phyloP scores from a whole-genome alignment of 1,140 invertebrate genomes.

The Stratiolaelaps scimitus region DNA sequence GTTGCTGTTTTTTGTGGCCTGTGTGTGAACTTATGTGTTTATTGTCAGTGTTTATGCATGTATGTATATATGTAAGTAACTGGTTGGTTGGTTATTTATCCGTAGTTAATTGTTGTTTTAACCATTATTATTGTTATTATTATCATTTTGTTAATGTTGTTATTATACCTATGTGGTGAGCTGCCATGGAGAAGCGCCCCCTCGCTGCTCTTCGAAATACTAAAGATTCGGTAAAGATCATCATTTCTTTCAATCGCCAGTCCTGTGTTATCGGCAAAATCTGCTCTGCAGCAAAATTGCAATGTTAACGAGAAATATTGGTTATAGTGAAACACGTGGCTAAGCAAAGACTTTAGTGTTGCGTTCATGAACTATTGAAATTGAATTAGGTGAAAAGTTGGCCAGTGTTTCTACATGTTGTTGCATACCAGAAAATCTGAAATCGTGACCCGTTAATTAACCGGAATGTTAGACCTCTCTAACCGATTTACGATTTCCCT shows the following conservation, averaged over 20 bases:
- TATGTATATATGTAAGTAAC: background rate
- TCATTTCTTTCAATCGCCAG: background rate
- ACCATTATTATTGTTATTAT: background rate
- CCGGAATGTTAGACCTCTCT: too few relatives aligned
- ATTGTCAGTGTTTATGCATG: background rate
- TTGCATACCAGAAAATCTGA: too few relatives aligned
- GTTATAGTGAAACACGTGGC: background rate
- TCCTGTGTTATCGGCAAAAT: background rate
- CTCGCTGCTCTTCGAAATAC: background rate
- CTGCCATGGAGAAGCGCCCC: conserved; percentile 27
- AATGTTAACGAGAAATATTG: background rate
- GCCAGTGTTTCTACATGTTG: too few relatives aligned
- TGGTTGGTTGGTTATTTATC: background rate
- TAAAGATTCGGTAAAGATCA: background rate
- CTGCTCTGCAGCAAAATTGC: background rate
- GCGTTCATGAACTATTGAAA: background rate
- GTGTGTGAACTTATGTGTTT: background rate
- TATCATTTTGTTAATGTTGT: background rate
- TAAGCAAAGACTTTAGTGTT: background rate
- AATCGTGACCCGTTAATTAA: too few relatives aligned
- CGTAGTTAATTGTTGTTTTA: background rate
- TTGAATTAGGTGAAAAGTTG: too few relatives aligned
- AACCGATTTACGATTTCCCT: too few relatives aligned
- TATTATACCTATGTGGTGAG: conserved; percentile 27
- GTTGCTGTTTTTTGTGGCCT: background rate